Evolutionary conservation across 1,140 invertebrate species (phyloP), one percentile per base, ranked within the genome.

Genomic region (Dryas iulia): DNA sequence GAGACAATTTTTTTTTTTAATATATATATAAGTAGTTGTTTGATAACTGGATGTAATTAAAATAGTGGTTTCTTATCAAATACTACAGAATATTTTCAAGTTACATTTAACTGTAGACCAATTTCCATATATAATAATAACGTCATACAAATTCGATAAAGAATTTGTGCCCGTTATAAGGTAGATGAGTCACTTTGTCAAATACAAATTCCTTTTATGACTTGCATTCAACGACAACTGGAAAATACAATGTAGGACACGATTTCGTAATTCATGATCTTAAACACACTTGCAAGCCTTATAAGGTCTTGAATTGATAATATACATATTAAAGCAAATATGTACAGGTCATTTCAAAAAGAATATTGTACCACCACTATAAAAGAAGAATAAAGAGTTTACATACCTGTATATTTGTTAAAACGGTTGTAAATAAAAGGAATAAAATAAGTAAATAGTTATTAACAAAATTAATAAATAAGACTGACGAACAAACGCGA

Each of bases 221-320:
- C 39, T 47, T 21, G 39, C 18, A 47, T 47, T 18, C 14, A 8
- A 59, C 11, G n/a, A 56, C 12, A 26, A 2, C 2, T 25, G n/a
- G 12, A 57, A 12, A 18, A 58, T 28, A 33, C 12, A 56, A 56
- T 56, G 54, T 69, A 66, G 65, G 57, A 64, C 66, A 69, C 53
- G 53, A 47, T 68, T 47, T 60, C 66, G 31, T 59, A 61, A 68
- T 52, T 61, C 39, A 35, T 12, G 31, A 39, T 33, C 52, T 59
- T 31, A 63, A 30, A 54, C 26, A 54, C n/a, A 56, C 23, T 56
- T 26, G 53, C 24, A 56, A 33, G 31, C 83, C 81, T 66, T 82
- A 78, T 70, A 85, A 66, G 83, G 83, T 65, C 57, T 61, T 76
- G 73, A 59, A 77, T 84, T 79, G 71, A 76, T 66, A 67, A 47